Conservation (phyloP, 2,888 invertebrate genomes). For the Synanthedon vespiformis region DNA sequence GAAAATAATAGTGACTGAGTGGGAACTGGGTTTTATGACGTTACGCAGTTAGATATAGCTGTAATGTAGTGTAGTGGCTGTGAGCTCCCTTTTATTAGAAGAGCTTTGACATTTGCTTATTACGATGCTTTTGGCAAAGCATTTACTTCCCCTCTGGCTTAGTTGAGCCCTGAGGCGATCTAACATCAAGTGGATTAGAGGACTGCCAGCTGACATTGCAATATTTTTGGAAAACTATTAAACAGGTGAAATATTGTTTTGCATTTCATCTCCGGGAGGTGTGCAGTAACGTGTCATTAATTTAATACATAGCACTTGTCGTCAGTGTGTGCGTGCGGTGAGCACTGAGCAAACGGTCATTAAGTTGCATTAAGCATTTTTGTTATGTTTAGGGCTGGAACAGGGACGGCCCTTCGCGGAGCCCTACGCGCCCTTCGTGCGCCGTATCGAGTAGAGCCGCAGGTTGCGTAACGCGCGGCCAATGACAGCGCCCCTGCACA, state of each 20-base stretch:
- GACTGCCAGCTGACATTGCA: too few species aligned
- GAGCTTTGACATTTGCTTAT: too few species aligned
- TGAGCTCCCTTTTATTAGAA: too few species aligned
- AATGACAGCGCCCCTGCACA: conserved; percentile 64
- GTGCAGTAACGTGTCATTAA: conserved; percentile 19
- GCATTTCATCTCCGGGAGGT: conserved; percentile 1
- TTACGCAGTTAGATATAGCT: too few species aligned
- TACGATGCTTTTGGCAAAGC: too few species aligned
- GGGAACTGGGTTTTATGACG: too few species aligned
- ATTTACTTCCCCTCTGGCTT: too few species aligned
- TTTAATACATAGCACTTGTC: conserved; percentile 45
- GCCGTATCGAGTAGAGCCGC: conserved; percentile 55
- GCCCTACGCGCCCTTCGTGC: conserved; percentile 59
- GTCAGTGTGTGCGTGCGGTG: conserved; percentile 19
- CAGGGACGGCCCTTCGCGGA: conserved; percentile 45
- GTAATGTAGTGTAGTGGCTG: too few species aligned
- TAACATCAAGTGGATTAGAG: too few species aligned
- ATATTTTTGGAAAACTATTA: too few species aligned
- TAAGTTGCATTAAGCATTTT: conserved; percentile 51
- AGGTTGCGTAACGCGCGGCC: conserved; percentile 66
- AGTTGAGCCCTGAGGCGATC: not conserved
- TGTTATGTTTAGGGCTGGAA: conserved; percentile 56
- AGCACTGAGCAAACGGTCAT: conserved; percentile 30
- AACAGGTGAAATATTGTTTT: too few species aligned
- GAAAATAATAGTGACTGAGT: too few species aligned